Base-by-base conservation (phyloP, 64 coral and sea anemone genomes). In the Anthopleura sola region DNA sequence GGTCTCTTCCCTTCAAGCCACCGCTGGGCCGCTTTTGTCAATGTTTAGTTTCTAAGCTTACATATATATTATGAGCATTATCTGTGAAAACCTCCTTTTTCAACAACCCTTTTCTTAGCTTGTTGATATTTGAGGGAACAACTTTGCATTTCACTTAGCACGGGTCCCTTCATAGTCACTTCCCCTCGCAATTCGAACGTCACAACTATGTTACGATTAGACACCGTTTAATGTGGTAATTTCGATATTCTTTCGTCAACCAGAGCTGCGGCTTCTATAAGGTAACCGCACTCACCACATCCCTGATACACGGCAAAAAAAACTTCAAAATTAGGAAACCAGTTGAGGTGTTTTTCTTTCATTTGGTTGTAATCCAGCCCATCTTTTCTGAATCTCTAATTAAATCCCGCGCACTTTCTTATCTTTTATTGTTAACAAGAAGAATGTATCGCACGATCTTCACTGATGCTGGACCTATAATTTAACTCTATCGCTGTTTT, bases 1-100 rank as follows among this genome's bases (percentile, higher is more conserved):
- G 66, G 29, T 71, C 29, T n/a, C 66, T 71, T 71, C 11, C 66
- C 66, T 32, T 71, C 66, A 71, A 71, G n/a, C 31, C 28, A 6
- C 47, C 82, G 82, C 82, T 55, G 82, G n/a, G 10, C 55, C 58
- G 76, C 82, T 32, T 71, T 83, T 55, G 82, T 83, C 48, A 83
- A 83, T 83, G 82, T 83, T 83, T 83, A 49, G 82, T 60, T 60
- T 83, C 48, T 83, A 83, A 83, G 55, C 82, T 83, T 83, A 83
- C 50, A 54, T 83, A 47, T 49, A 83, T 56, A 83, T 83, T 83
- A 83, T 83, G 32, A 57, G 82, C 12, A 83, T 83, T 56, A 83
- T 83, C 82, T 83, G 76, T 48, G 76, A 79, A 79, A 79, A 79
- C 36, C 76, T 33, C 37, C 21, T 79, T 79, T 79, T 60, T 83